These are phyloP conservation scores for Rhinogobio ventralis DNA, from an alignment of 2,797 vertebrate genomes.

Conservation along the genomic window DNA sequence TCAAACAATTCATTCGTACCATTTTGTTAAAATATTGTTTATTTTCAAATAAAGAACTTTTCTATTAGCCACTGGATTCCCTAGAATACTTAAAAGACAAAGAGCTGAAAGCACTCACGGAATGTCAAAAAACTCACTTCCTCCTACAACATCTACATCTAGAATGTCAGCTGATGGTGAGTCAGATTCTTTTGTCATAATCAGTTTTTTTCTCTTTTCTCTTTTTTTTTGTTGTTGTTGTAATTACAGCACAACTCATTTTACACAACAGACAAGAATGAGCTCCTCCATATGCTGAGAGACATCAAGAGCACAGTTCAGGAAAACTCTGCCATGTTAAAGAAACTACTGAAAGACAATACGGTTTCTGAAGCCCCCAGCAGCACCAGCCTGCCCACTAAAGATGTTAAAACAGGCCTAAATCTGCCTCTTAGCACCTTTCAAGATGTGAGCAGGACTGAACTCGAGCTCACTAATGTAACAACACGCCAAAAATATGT, in stretches of 20 bases:
- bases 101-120: background rate
- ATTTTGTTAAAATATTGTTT: background rate
- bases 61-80: background rate
- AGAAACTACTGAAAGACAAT: conserved; percentile 6
- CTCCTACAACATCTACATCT: background rate
- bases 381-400: background rate
- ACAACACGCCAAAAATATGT: background rate
- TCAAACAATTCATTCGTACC: background rate
- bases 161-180: background rate
- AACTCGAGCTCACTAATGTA: background rate
- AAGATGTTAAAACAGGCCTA: background rate
- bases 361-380: background rate
- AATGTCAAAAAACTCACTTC: background rate
- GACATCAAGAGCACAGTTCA: conserved; percentile 35
- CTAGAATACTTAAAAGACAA: background rate
- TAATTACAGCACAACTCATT: background rate
- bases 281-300: background rate
- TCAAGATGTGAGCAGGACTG: background rate
- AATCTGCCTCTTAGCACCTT: background rate
- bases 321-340: conserved; percentile 31
- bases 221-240: too few species aligned
- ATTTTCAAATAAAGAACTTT: background rate
- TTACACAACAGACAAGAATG: background rate
- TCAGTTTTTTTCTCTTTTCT: background rate
- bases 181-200: background rate